Percentiles rank a stretch among this genome's conserved stretches.
phyloP scores from a whole-genome alignment of 2,113 vertebrate species.

The Oncorhynchus tshawytscha region DNA sequence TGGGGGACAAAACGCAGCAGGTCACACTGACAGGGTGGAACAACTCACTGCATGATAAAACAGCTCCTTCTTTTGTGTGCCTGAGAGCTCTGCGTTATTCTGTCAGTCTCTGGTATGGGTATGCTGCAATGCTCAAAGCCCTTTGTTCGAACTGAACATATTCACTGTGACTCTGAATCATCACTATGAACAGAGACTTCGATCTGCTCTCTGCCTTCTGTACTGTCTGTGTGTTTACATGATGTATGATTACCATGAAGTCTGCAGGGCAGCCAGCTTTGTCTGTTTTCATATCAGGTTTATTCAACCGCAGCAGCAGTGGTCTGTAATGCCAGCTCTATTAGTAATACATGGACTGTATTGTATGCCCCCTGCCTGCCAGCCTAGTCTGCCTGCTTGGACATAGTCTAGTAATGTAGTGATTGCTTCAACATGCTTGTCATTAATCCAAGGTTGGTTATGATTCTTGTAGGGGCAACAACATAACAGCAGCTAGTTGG shows the following conservation, averaged over 20 bases:
- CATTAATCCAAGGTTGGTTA: slow-evolving; percentile 16
- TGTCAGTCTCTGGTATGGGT: slow-evolving; percentile 28
- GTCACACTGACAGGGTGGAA: slow-evolving; percentile 10
- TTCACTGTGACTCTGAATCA: too few relatives aligned
- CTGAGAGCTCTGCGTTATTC: slow-evolving; percentile 39
- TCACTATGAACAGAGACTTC: slow-evolving; percentile 27
- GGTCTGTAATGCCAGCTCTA: not conserved
- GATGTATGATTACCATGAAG: slow-evolving; percentile 34
- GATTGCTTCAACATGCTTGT: slow-evolving; percentile 29
- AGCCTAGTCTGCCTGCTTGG: not conserved
- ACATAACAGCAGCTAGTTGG: slow-evolving; percentile 32
- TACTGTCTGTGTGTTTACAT: slow-evolving; percentile 61
- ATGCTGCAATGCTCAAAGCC: slow-evolving; percentile 39
- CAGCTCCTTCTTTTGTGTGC: slow-evolving; percentile 20
- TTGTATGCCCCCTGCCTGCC: not conserved
- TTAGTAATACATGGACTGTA: not conserved
- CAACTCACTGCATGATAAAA: slow-evolving; percentile 14
- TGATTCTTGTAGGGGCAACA: slow-evolving; percentile 30
- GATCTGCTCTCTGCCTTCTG: slow-evolving; percentile 49
- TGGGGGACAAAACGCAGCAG: slow-evolving; percentile 27
- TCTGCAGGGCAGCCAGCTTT: slow-evolving; percentile 47
- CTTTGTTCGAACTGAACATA: slow-evolving; percentile 44
- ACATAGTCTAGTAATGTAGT: slow-evolving; percentile 17
- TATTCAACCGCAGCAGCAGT: slow-evolving; percentile 31
- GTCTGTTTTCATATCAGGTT: slow-evolving; percentile 23